Base-by-base conservation (phyloP, 2,888 invertebrate species). In the Synergus itoensis region DNA sequence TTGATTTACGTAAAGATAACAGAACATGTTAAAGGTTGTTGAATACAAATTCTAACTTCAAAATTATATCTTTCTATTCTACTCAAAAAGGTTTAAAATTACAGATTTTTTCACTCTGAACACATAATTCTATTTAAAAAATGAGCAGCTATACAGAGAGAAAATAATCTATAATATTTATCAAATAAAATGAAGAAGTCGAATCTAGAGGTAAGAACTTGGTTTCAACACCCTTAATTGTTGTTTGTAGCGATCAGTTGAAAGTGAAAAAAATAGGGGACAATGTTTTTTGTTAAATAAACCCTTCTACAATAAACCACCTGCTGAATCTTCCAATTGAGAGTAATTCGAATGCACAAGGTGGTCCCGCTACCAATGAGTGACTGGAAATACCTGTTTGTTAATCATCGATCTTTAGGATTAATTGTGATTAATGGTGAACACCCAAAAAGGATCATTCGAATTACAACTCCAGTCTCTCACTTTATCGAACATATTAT, bases 371-470 rank as follows among this genome's bases (percentile, higher is more conserved):
- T 7, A 45, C 62, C 62, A 14, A 21, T 12, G 69, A 48, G 21
- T 18, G 48, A 69, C 21, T 62, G 21, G 62, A 62, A 18, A 69
- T 67, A 69, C 63, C 67, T 48, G 75, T 78, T 82, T 60, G 65
- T 48, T 79, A 85, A 84, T 82, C 80, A 81, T 81, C 77, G 78
- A 75, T 62, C 76, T 73, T 77, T 81, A 81, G 80, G 85, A 86
- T 86, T 86, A 86, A 86, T 86, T 86, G 81, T 77, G 80, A 80
- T 82, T 84, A 81, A 85, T 86, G 78, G 60, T 81, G 14, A 28
- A 62, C 62, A 62, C 28, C 5, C 62, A 62, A 62, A 12, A 14
- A 28, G 62, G 62, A 28, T 28, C 12, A 12, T 11, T 62, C 21
- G 62, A 62, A 62, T 62, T 62, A 62, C 5, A 28, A 7, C 1